Evolutionary conservation across 2,888 invertebrate species (phyloP), one percentile per base, ranked within the genome.

Genomic region (Clepsis dumicolana): DNA sequence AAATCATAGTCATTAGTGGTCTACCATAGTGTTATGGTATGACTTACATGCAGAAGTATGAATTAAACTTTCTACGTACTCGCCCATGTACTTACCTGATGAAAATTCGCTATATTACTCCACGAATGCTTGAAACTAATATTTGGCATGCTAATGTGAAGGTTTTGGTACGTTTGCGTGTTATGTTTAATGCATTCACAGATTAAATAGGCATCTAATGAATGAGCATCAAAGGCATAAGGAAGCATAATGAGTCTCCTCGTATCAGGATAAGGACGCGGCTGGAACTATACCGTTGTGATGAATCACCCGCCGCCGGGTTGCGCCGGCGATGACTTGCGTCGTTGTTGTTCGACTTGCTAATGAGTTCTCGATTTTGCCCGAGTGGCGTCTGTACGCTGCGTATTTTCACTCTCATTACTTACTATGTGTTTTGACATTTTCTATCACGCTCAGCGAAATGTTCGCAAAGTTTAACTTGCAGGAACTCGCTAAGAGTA

Each of bases 311-410:
- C 54, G 57, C 38, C 64, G 48, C 56, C 62, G 27, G 62, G 54
- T 48, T 61, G 57, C 62, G 62, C 54, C 56, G 60, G 80, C 82
- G 80, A 87, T 88, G 88, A 89, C 88, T 89, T 86, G 88, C 87
- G 81, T 81, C 83, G 80, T 80, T 84, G 84, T 87, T 88, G 87
- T 88, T 88, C 84, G 85, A 88, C 87, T 88, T 88, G 85, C 88
- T 89, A 89, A 89, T 88, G 88, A 89, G 88, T 87, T 88, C 85
- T 85, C 84, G 84, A 88, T 88, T 84, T 84, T 84, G 80, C 82
- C 78, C 76, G 75, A 80, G 78, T 75, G 77, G 76, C 76, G 77
- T 83, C 83, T 81, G 79, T 78, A 82, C 85, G 79, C 76, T 78
- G 80, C 75, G 80, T 80, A 82, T 82, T 85, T 85, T 85, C 78